A percentile compares a stretch with the other conserved stretches of the same genome.
phyloP scores from a whole-genome alignment of 1,140 invertebrate genomes.

The Diorhabda carinulata region DNA sequence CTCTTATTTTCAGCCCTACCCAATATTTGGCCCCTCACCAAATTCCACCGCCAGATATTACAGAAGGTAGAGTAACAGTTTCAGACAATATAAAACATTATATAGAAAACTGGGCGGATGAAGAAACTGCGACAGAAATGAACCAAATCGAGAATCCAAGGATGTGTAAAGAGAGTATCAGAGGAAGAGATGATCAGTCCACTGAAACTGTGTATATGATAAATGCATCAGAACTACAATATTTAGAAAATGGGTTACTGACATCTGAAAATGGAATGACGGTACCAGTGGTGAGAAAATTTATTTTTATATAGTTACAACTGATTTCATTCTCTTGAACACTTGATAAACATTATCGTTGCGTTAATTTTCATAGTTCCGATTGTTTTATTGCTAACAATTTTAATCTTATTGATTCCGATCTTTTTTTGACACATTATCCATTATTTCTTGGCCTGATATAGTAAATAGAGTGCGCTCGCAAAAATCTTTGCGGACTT shows the following conservation, averaged over 20 bases:
- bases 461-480: no score
- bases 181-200: slow-evolving; percentile 28
- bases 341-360: neutral
- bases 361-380: neutral
- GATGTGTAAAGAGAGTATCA: slow-evolving; percentile 27
- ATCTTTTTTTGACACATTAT: no score
- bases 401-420: no score
- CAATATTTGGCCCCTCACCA: slow-evolving; percentile 17
- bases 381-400: neutral
- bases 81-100: slow-evolving; percentile 38
- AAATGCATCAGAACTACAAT: slow-evolving; percentile 34
- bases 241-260: slow-evolving; percentile 34
- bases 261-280: slow-evolving; percentile 32
- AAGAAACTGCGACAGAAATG: slow-evolving; percentile 32
- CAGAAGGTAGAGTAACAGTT: slow-evolving; percentile 25
- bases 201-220: slow-evolving; percentile 36
- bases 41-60: slow-evolving; percentile 27
- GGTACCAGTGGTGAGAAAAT: slow-evolving; percentile 13
- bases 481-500: no score
- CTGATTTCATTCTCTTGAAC: neutral
- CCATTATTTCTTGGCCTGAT: no score
- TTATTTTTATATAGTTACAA: no score
- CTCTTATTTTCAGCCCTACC: slow-evolving; percentile 17
- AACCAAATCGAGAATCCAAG: slow-evolving; percentile 16
- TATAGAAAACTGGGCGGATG: slow-evolving; percentile 42